Evolutionary conservation across 2,113 vertebrate species (phyloP).

Genomic region (Crypturellus undulatus): DNA sequence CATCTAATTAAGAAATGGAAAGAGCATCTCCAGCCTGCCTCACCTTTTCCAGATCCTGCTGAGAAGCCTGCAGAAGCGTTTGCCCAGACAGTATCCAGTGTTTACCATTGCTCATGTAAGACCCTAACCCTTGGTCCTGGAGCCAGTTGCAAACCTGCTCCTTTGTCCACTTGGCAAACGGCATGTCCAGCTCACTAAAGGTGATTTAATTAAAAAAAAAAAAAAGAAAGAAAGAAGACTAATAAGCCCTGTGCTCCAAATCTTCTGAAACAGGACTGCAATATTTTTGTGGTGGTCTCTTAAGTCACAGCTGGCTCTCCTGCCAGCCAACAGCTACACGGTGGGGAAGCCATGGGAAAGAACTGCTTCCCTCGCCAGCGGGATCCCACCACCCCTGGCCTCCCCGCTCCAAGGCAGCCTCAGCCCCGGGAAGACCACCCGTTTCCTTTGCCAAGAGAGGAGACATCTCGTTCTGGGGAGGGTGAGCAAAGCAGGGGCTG

Average conservation of each 20-base stretch:
- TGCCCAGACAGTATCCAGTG: slow-evolving; percentile 95
- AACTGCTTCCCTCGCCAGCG: not conserved
- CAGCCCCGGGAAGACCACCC: not conserved
- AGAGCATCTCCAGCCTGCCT: slow-evolving; percentile 15
- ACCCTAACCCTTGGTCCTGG: slow-evolving; percentile 92
- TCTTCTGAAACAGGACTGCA: not conserved
- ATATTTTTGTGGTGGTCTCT: not conserved
- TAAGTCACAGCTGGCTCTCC: accelerated
- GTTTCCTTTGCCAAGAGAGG: not conserved
- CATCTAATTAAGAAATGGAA: not conserved
- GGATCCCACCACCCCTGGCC: not conserved
- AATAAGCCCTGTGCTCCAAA: not conserved
- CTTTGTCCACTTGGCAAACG: slow-evolving; percentile 96
- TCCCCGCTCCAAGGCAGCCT: not conserved
- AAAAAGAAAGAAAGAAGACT: not conserved
- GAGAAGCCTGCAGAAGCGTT: slow-evolving; percentile 94
- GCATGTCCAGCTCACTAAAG: slow-evolving; percentile 91
- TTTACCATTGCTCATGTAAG: slow-evolving; percentile 87
- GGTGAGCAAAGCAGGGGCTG: too few relatives aligned
- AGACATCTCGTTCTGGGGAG: not conserved
- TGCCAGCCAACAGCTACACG: accelerated
- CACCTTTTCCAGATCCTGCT: slow-evolving; percentile 96
- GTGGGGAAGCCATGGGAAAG: accelerated
- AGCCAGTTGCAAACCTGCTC: slow-evolving; percentile 97
- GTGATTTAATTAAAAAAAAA: not conserved